phyloP scores from a whole-genome alignment of 2,113 vertebrate genomes.

The Rhipidura dahli region DNA sequence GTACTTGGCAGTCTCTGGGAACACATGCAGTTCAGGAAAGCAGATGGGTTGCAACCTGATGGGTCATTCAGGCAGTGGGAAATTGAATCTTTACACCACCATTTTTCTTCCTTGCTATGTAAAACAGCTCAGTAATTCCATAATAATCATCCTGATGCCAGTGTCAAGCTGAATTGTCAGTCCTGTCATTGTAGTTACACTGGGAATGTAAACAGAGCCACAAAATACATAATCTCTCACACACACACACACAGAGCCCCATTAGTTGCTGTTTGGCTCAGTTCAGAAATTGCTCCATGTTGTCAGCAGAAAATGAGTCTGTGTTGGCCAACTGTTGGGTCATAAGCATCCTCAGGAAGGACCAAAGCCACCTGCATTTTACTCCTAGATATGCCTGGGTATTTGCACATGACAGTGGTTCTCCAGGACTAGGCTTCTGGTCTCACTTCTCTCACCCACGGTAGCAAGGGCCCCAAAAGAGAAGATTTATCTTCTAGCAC shows the following conservation, averaged over 20 bases:
- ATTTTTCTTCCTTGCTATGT: not conserved
- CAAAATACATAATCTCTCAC: not conserved
- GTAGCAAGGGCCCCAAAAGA: not conserved
- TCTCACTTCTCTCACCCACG: not conserved
- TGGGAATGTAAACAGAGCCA: not conserved
- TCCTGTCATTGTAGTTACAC: not conserved
- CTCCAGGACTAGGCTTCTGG: not conserved
- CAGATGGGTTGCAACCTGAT: not conserved
- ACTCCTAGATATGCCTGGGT: not conserved
- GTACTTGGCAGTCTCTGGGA: not conserved
- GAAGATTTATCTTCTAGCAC: not conserved
- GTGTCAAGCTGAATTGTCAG: not conserved
- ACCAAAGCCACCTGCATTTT: not conserved
- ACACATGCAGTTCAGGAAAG: not conserved
- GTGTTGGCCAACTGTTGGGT: not conserved
- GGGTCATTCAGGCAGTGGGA: not conserved
- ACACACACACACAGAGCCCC: fast-evolving
- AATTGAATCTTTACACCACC: not conserved
- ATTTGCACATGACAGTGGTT: not conserved
- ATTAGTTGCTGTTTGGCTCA: not conserved
- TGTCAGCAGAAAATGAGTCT: not conserved
- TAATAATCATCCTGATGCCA: not conserved
- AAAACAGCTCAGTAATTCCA: not conserved
- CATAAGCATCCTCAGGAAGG: not conserved
- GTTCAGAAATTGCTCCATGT: not conserved